Conservation (phyloP, 2,113 vertebrate genomes). For the Aphelocoma coerulescens region DNA sequence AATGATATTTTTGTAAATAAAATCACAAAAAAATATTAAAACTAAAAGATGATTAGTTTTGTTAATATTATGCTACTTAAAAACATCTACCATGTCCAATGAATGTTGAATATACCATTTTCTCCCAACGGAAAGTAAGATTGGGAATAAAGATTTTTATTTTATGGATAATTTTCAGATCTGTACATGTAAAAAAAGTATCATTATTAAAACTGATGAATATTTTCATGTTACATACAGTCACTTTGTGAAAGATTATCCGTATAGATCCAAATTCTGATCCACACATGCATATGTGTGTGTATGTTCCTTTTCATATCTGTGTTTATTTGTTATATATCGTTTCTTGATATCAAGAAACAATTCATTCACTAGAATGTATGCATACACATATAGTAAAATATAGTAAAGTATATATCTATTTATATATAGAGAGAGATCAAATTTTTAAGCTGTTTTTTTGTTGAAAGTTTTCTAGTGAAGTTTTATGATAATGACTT, state of each 20-base stretch:
- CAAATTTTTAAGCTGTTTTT: not conserved
- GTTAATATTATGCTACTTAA: not conserved
- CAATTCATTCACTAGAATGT: not conserved
- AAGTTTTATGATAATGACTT: not conserved
- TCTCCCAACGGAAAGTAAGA: not conserved
- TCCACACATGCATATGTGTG: not conserved
- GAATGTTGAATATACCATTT: not conserved
- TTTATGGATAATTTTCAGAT: not conserved
- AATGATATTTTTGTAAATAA: not conserved
- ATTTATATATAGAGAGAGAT: not conserved
- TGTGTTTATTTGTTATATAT: not conserved
- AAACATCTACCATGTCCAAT: not conserved
- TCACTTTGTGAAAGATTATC: not conserved
- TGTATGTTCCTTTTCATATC: not conserved
- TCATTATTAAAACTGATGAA: not conserved
- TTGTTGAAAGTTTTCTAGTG: not conserved
- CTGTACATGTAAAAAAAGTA: not conserved
- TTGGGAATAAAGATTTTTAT: not conserved
- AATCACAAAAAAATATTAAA: not conserved
- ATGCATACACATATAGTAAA: not conserved
- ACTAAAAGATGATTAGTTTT: not conserved
- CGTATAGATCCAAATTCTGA: not conserved
- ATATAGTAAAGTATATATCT: not conserved
- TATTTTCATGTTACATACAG: not conserved
- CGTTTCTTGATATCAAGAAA: not conserved